Percentiles rank a stretch among this genome's conserved stretches.
Conservation (phyloP, 2,113 vertebrate genomes). For the Passer montanus region DNA sequence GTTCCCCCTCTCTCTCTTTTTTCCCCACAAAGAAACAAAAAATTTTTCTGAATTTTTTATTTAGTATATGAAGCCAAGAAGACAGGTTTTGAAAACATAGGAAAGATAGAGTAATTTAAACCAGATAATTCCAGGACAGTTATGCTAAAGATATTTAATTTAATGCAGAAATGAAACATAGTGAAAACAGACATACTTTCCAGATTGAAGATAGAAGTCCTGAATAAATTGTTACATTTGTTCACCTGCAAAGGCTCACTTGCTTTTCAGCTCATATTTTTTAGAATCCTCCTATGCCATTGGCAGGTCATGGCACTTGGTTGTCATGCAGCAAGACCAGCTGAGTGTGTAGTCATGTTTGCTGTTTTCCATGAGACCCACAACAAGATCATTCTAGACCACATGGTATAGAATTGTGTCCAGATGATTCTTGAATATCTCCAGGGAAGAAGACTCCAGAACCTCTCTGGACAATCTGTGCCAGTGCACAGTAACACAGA, state of each 20-base stretch:
- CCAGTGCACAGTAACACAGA: accelerated
- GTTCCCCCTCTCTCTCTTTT: background rate
- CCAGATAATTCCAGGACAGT: background rate
- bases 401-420: background rate
- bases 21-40: background rate
- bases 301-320: background rate
- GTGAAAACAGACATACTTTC: background rate
- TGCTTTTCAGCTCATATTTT: background rate
- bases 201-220: background rate
- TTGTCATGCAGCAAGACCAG: background rate
- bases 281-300: background rate
- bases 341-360: background rate
- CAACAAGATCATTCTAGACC: too few relatives aligned
- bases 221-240: background rate
- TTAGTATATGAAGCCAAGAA: background rate
- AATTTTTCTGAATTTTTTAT: background rate
- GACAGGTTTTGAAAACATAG: background rate
- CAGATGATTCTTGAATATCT: background rate
- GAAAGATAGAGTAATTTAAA: background rate
- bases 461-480: background rate
- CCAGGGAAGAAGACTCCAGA: background rate
- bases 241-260: background rate
- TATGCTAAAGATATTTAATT: background rate
- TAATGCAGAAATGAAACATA: background rate
- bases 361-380: background rate